Base-by-base conservation (phyloP, 2,888 invertebrate species). In the Drosophila pegasa region DNA sequence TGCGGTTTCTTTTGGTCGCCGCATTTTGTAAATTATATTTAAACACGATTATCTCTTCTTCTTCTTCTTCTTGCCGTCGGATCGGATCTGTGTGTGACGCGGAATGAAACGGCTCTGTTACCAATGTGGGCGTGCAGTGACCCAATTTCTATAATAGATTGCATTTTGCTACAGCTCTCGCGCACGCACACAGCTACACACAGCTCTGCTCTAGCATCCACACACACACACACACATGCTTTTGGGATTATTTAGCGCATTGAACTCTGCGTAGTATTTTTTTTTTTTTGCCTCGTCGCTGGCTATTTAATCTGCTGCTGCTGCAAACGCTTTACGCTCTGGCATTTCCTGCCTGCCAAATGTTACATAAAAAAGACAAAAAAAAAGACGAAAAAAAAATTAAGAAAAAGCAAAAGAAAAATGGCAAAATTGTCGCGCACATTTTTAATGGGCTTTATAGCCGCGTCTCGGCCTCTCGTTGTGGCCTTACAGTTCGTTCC, bases 61-160 rank as follows among this genome's bases (percentile, higher is more conserved):
- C 58, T 40, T 37, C 62, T 55, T 77, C 56, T 37, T 64, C 14
- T 38, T 18, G 22, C 2, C 43, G 62, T 60, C 70, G 25, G 41
- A 7, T 25, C 25, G 7, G 55, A 12, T 43, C 55, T 27, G n/a
- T 50, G n/a, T 50, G 50, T 10, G 50, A 33, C 22, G 38, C n/a
- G 38, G 29, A n/a, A 40, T 33, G 45, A 18, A 45, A 40, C 25
- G 54, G 47, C 61, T 62, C 62, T 80, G 73, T 78, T 78, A 83
- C 80, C 83, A 83, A 78, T 75, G 83, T 83, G 80, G 86, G 83
- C 86, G 83, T 83, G 86, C 86, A 83, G 78, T 83, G 83, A 86
- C 80, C 83, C 69, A 86, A 83, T 83, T 83, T 83, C 66, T 78
- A 78, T 86, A 86, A 83, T 83, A 83, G 83, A 83, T 78, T 83